Evolutionary conservation across 2,888 invertebrate genomes (phyloP).

Genomic region (Eristalis pertinax): DNA sequence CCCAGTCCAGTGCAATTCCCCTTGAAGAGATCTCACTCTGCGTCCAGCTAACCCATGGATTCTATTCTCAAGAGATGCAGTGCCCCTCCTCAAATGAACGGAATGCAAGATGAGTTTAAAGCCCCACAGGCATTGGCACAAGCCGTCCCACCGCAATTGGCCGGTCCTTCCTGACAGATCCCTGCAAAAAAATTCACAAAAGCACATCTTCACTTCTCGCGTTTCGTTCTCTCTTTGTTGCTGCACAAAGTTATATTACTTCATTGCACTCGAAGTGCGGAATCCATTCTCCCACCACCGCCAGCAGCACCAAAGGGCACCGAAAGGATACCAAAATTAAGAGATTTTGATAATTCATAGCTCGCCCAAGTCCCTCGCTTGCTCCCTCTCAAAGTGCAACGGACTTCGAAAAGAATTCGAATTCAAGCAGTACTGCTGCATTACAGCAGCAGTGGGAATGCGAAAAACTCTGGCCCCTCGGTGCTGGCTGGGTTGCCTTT

Average conservation of each 20-base stretch:
- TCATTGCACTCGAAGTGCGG: conserved; percentile 54
- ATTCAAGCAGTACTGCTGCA: neutral
- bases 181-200: conserved; percentile 32
- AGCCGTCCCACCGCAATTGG: neutral
- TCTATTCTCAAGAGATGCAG: too few relatives aligned
- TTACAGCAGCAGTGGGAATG: neutral
- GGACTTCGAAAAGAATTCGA: conserved; percentile 24
- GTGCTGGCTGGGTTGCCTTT: conserved; percentile 11
- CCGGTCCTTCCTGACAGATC: conserved; percentile 17
- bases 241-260: conserved; percentile 51
- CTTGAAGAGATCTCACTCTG: neutral
- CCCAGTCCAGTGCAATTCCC: neutral
- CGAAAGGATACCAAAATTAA: conserved; percentile 63
- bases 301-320: conserved; percentile 28
- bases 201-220: neutral
- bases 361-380: neutral
- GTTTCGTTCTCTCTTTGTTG: conserved; percentile 23
- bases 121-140: neutral
- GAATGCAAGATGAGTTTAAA: neutral
- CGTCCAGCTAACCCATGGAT: neutral
- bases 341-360: conserved; percentile 69
- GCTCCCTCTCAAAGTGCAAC: conserved; percentile 34
- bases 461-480: conserved; percentile 25
- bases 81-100: too few relatives aligned
- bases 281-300: conserved; percentile 33